Conservation (phyloP, 2,888 invertebrate genomes). For the Rhopalosiphum nymphaeae region DNA sequence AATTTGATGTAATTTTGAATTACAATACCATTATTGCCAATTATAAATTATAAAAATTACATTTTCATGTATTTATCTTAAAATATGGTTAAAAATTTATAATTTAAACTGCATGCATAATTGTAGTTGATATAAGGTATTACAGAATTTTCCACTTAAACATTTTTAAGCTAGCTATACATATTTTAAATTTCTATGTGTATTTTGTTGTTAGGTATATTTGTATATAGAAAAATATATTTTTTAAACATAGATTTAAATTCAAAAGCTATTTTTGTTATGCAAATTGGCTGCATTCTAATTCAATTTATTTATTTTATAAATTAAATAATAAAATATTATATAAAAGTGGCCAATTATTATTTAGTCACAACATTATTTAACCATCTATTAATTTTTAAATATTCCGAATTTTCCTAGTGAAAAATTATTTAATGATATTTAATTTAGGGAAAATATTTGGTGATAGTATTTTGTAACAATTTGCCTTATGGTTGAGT, state of each 20-base stretch:
- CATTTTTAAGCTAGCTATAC: conserved; percentile 2
- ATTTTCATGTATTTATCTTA: not conserved
- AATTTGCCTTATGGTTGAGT: conserved; percentile 52
- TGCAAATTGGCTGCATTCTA: not conserved
- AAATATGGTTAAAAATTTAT: not conserved
- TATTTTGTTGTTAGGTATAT: conserved; percentile 48
- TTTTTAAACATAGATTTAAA: conserved; percentile 53
- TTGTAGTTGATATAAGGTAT: conserved; percentile 16
- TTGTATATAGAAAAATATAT: conserved; percentile 54
- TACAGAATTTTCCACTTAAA: conserved; percentile 9
- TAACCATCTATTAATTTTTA: conserved; percentile 26
- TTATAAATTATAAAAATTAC: conserved; percentile 20
- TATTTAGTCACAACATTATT: conserved; percentile 18
- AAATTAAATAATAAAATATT: not conserved
- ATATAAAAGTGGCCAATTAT: conserved; percentile 6
- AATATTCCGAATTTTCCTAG: conserved; percentile 59
- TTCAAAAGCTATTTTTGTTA: conserved; percentile 51
- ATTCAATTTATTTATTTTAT: conserved; percentile 31
- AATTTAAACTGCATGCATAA: conserved; percentile 8
- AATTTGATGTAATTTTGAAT: conserved; percentile 45
- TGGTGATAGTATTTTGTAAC: conserved; percentile 57
- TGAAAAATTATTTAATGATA: conserved; percentile 33
- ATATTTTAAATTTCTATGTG: conserved; percentile 29
- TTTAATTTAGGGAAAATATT: conserved; percentile 38
- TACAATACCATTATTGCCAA: conserved; percentile 22